A percentile compares a stretch with the other conserved stretches of the same genome.
phyloP scores from a whole-genome alignment of 2,113 vertebrate genomes.

The Scolopax mira region DNA sequence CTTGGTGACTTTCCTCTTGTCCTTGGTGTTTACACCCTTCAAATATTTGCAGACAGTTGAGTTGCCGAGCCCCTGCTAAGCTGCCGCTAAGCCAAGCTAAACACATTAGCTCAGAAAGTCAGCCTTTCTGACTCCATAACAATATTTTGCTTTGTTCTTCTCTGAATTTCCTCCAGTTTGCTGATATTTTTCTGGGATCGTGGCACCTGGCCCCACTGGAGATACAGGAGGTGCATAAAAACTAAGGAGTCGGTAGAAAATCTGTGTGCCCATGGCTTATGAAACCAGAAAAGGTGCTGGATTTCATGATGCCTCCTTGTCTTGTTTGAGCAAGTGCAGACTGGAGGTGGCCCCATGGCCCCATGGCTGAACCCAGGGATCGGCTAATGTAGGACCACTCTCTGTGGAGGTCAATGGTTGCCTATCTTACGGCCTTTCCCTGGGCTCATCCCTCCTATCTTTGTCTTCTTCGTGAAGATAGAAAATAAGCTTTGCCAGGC shows the following conservation, averaged over 20 bases:
- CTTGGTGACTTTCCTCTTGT: not conserved
- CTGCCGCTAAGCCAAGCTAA: slow-evolving; percentile 46
- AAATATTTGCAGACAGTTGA: slow-evolving; percentile 27
- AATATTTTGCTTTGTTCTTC: slow-evolving; percentile 45
- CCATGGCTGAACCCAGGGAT: not conserved
- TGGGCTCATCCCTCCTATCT: not conserved
- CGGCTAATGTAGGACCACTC: not conserved
- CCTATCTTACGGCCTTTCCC: not conserved
- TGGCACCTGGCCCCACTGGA: not conserved
- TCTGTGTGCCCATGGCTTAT: not conserved
- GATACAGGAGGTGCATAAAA: not conserved
- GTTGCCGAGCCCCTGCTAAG: slow-evolving; percentile 42
- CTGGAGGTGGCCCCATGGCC: not conserved
- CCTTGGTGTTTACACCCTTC: slow-evolving; percentile 32
- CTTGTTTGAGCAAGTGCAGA: not conserved
- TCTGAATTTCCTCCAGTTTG: slow-evolving; percentile 13
- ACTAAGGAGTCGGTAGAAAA: not conserved
- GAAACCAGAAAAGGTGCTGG: not conserved
- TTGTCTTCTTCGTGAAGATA: not conserved
- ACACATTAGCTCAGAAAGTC: slow-evolving; percentile 60
- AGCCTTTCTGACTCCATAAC: slow-evolving; percentile 15
- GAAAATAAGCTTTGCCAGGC: not conserved
- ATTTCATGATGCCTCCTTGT: not conserved
- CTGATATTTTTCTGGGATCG: not conserved
- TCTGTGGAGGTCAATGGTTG: not conserved